Base-by-base conservation (phyloP, 2,888 invertebrate species). In the Chaitophorus viminalis region DNA sequence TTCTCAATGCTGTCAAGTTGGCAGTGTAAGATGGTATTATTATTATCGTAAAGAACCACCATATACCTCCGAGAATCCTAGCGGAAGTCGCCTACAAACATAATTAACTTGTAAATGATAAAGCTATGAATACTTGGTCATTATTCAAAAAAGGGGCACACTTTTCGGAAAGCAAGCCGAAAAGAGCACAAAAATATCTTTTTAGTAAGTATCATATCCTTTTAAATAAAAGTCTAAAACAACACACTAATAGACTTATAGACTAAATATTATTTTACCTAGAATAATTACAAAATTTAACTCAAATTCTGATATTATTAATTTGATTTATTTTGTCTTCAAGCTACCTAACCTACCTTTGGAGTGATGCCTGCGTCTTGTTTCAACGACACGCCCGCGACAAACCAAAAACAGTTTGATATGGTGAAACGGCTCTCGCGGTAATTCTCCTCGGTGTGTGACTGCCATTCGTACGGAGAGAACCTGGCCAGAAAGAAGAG, bases 31-130 rank as follows among this genome's bases (percentile, higher is more conserved):
- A 99, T 0, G 98, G 98, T 89, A 99, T 97, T 91, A 99, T 98
- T 91, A 99, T 99, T 72, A 99, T 94, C 0, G 99, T 99, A 92
- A 99, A 99, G 93, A 99, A 99, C 98, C 99, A 99, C 99, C 99
- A 99, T 90, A 97, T 97, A 0, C 96, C 98, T 18, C 98, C 98
- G 11, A 99, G 98, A 90, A 99, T 97, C 85, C 99, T 93, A 0
- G 99, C 99, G 9, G 97, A 97, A 3, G 96, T 96, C 4, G 97
- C 96, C 96, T 97, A 91, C 54, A 46, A 46, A 14, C 11, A 46
- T 46, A 14, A 14, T 25, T 29, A 29, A 11, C 4, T 29, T 11
- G 68, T 5, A 68, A 68, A 68, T n/a, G 6, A n/a, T n/a, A n/a
- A n/a, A n/a, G n/a, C 2, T 68, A 68, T 14, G 5, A 11, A n/a